Evolutionary conservation across 2,888 invertebrate genomes (phyloP).

Genomic region (Drosophila algonquin): DNA sequence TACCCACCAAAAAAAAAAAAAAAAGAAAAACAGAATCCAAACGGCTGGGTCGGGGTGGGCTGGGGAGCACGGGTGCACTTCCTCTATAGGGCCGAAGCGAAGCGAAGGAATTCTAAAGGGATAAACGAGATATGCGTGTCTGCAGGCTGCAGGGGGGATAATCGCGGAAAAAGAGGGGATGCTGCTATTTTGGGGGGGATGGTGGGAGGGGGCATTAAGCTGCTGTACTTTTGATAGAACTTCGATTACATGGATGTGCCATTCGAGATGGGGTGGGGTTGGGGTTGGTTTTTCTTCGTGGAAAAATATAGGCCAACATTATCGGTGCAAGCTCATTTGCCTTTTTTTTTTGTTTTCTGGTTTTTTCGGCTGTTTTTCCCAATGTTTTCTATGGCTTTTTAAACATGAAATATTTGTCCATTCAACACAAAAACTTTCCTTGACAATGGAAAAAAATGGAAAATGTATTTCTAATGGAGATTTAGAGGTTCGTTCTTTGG

Average conservation of each 20-base stretch:
- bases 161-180: no score
- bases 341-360: not conserved
- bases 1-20: conserved; percentile 8
- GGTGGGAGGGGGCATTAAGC: conserved; percentile 26
- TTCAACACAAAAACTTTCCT: not conserved
- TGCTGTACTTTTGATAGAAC: conserved; percentile 37
- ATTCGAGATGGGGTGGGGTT: not conserved
- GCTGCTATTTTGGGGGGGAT: not conserved
- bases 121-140: conserved; percentile 2
- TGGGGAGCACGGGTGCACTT: not conserved
- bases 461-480: conserved; percentile 37
- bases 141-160: not conserved
- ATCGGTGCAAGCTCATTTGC: conserved; percentile 14
- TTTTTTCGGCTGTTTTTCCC: no score
- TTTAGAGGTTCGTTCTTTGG: conserved; percentile 29
- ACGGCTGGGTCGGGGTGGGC: not conserved
- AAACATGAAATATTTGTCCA: conserved; percentile 27
- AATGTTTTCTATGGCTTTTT: conserved; percentile 31
- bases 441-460: not conserved
- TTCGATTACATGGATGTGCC: conserved; percentile 9
- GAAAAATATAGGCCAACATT: not conserved
- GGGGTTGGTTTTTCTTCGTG: not conserved
- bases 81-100: not conserved
- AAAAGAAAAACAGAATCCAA: conserved; percentile 9
- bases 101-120: conserved; percentile 14